Percentiles rank a stretch among this genome's conserved stretches.
Evolutionary conservation across 1,140 invertebrate genomes (phyloP).

Genomic region (Vanessa atalanta): DNA sequence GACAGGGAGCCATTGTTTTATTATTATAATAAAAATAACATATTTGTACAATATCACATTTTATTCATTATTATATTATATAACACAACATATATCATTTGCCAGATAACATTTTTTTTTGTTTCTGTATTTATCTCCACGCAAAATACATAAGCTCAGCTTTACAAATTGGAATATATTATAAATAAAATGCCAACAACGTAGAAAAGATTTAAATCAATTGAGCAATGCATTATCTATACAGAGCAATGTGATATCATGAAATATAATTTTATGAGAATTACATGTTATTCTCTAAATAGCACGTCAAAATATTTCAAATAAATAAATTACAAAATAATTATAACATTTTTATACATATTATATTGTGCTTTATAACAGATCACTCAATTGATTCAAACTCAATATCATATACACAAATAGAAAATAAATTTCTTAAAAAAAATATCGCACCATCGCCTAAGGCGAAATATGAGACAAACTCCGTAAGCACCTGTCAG

Average conservation of each 20-base stretch:
- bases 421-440: conserved; percentile 50
- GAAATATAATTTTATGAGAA: not conserved
- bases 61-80: conserved; percentile 74
- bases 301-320: not conserved
- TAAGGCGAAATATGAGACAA: conserved; percentile 41
- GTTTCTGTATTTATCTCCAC: conserved; percentile 52
- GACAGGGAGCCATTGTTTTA: not conserved
- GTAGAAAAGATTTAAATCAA: conserved; percentile 50
- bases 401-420: conserved; percentile 20
- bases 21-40: conserved; percentile 5
- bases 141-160: conserved; percentile 62
- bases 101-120: conserved; percentile 62
- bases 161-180: conserved; percentile 70
- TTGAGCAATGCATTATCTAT: conserved; percentile 41
- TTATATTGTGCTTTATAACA: conserved; percentile 6
- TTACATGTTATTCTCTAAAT: not conserved
- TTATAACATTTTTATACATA: conserved; percentile 33
- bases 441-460: conserved; percentile 62
- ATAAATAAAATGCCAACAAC: conserved; percentile 76
- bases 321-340: conserved; percentile 16
- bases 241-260: not conserved
- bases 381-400: conserved; percentile 30
- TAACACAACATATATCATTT: conserved; percentile 78
- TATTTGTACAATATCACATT: conserved; percentile 72
- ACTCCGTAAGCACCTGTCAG: conserved; percentile 64